These are phyloP conservation scores for Netelia virgata DNA, from an alignment of 2,888 invertebrate species.

Conservation along the genomic window DNA sequence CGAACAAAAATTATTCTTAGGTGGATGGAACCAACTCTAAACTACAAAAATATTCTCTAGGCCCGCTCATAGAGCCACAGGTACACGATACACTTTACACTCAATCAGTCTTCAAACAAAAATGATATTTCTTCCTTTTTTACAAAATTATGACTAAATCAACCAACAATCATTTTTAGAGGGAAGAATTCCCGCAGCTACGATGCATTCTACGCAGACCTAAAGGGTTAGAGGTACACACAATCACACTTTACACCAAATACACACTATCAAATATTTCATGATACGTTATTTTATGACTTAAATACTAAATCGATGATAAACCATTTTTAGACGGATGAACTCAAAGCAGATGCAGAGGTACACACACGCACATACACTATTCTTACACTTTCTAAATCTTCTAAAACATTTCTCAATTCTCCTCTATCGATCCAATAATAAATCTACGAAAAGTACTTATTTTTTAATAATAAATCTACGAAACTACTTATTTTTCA, in stretches of 20 bases:
- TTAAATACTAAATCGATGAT: too few species aligned
- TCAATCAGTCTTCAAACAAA: background rate
- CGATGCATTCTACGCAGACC: constrained; percentile 69
- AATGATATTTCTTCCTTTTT: too few species aligned
- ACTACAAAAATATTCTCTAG: constrained; percentile 67
- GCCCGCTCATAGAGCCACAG: constrained; percentile 72
- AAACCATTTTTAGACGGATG: constrained; percentile 39
- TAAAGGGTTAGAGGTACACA: constrained; percentile 73
- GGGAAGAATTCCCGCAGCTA: constrained; percentile 66
- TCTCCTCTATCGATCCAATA: too few species aligned
- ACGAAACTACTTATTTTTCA: too few species aligned
- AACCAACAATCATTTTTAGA: constrained; percentile 65
- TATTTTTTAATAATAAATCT: too few species aligned
- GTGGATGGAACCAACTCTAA: constrained; percentile 65
- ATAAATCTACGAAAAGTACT: too few species aligned
- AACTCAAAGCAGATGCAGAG: too few species aligned
- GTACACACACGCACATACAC: too few species aligned
- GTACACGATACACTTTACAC: constrained; percentile 69
- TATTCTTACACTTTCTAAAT: too few species aligned
- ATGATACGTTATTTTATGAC: too few species aligned
- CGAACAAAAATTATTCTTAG: constrained; percentile 61
- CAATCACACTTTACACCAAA: background rate
- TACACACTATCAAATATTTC: too few species aligned
- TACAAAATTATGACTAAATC: constrained; percentile 1
- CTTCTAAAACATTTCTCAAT: too few species aligned